Evolutionary conservation across 1,140 invertebrate genomes (phyloP).

Genomic region (Euwallacea similis): DNA sequence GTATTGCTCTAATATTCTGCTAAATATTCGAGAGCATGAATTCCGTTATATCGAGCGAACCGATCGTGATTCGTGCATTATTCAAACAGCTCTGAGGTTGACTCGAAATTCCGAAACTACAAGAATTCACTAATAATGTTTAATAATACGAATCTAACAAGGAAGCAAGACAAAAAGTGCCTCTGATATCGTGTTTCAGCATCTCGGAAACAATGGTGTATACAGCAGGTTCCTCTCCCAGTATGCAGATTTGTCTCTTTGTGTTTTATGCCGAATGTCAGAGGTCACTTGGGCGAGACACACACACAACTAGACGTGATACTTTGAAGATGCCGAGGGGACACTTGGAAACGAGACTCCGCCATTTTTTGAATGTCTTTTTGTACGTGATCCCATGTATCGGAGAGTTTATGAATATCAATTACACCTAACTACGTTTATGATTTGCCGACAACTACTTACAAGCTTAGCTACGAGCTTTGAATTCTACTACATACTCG

Average conservation of each 20-base stretch:
- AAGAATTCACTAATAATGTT: constrained; percentile 38
- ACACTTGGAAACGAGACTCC: constrained; percentile 31
- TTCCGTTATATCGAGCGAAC: not conserved
- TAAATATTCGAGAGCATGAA: not conserved
- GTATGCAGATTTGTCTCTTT: constrained; percentile 41
- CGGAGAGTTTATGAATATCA: constrained; percentile 34
- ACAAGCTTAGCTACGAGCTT: not conserved
- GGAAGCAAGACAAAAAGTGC: constrained; percentile 34
- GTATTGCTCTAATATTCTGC: not conserved
- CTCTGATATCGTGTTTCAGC: constrained; percentile 37
- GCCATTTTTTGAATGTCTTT: constrained; percentile 24
- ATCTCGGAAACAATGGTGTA: constrained; percentile 38
- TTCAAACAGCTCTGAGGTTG: constrained; percentile 10
- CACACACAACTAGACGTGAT: constrained; percentile 36
- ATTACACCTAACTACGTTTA: constrained; percentile 33
- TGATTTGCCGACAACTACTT: not conserved
- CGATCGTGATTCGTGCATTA: constrained; percentile 17
- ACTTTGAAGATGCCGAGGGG: constrained; percentile 40
- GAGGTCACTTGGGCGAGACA: constrained; percentile 39
- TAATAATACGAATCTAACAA: constrained; percentile 37
- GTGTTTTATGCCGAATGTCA: constrained; percentile 34
- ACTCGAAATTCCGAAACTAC: constrained; percentile 20
- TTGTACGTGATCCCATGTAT: constrained; percentile 27
- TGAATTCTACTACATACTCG: not conserved
- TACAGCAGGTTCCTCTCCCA: constrained; percentile 29